These are phyloP conservation scores for Hoplostethus atlanticus DNA, from an alignment of 2,797 vertebrate genomes.

Conservation along the genomic window DNA sequence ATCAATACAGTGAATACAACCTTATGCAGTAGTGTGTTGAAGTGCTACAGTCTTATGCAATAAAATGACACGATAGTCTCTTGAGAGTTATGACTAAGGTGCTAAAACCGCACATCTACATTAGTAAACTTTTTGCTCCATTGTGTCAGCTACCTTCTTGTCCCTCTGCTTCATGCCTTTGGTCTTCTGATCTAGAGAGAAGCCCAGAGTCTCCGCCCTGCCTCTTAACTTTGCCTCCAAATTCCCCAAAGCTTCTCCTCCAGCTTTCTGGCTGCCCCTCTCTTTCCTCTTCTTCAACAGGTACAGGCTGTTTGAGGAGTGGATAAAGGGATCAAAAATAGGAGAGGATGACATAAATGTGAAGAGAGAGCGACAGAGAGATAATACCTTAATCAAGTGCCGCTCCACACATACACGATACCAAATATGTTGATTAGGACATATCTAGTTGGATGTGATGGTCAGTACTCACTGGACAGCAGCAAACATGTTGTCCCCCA, in stretches of 20 bases:
- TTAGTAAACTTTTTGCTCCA: background rate
- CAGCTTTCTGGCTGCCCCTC: constrained; percentile 82
- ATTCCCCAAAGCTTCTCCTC: constrained; percentile 74
- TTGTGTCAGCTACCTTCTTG: constrained; percentile 86
- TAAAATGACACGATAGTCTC: no score
- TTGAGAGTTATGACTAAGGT: no score
- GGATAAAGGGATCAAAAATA: background rate
- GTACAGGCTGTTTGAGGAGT: constrained; percentile 83
- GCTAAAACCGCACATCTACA: background rate
- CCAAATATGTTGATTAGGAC: no score
- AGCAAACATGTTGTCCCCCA: constrained; percentile 95
- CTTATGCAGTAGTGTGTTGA: background rate
- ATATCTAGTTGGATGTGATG: background rate
- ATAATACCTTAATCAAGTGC: background rate
- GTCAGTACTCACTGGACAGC: constrained; percentile 90
- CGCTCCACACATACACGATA: no score
- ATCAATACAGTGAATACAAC: background rate
- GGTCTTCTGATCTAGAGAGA: constrained; percentile 92
- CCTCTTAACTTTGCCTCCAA: constrained; percentile 88
- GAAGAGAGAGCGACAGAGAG: background rate
- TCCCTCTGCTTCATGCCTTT: constrained; percentile 93
- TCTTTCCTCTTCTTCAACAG: constrained; percentile 89
- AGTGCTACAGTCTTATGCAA: no score
- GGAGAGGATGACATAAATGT: background rate
- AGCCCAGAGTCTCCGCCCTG: constrained; percentile 86